These are phyloP conservation scores for Saturnia pavonia DNA, from an alignment of 2,888 invertebrate species.

Conservation along the genomic window DNA sequence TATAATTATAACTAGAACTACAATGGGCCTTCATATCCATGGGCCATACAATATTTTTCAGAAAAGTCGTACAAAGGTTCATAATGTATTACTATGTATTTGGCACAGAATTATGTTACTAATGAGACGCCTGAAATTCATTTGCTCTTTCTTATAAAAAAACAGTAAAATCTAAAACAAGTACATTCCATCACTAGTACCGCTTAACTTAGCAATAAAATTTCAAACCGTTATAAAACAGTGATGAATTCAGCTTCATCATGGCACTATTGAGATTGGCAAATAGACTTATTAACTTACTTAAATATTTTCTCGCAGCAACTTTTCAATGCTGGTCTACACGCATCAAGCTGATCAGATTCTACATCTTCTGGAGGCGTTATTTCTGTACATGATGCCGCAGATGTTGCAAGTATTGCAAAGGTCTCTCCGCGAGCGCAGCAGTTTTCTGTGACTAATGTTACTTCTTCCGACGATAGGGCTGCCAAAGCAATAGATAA, in stretches of 20 bases:
- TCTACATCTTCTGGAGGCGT: conserved; percentile 51
- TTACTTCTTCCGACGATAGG: conserved; percentile 51
- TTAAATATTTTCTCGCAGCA: conserved; percentile 58
- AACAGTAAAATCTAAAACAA: no score
- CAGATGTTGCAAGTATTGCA: conserved; percentile 37
- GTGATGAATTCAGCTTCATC: neutral
- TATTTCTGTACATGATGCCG: conserved; percentile 40
- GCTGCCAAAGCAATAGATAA: conserved; percentile 35
- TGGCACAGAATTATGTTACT: neutral
- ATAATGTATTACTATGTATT: neutral
- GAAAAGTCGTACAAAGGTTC: no score
- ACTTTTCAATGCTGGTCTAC: conserved; percentile 41
- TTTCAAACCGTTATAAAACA: no score
- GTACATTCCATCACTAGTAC: no score
- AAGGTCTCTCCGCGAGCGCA: conserved; percentile 52
- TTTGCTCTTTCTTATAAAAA: neutral
- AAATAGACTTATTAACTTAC: conserved; percentile 44
- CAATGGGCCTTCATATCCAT: no score
- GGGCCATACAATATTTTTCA: no score
- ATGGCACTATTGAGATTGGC: neutral
- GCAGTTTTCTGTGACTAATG: conserved; percentile 54
- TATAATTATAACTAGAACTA: no score
- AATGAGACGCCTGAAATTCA: neutral
- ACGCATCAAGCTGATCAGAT: conserved; percentile 45
- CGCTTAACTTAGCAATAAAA: no score